Evolutionary conservation across 2,888 invertebrate species (phyloP).

Genomic region (Andrena flavipes): DNA sequence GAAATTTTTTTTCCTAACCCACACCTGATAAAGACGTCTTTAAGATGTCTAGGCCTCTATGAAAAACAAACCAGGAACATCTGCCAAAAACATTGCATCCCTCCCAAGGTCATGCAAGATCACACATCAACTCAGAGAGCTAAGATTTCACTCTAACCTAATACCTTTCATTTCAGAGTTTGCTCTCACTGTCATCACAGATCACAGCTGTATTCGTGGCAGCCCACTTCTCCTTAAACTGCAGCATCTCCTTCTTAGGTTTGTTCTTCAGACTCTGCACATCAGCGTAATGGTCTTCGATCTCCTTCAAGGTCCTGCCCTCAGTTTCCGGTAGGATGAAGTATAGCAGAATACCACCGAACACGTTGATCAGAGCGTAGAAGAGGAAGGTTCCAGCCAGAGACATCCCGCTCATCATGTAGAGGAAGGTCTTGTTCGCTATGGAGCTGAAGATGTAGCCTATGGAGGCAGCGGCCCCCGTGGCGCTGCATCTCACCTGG

Average conservation of each 20-base stretch:
- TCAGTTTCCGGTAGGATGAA: slow-evolving; percentile 93
- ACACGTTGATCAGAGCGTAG: slow-evolving; percentile 88
- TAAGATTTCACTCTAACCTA: not conserved
- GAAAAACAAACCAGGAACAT: not conserved
- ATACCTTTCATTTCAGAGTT: slow-evolving; percentile 67
- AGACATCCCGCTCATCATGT: slow-evolving; percentile 88
- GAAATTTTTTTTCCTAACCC: no score
- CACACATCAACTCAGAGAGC: not conserved
- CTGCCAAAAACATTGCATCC: not conserved
- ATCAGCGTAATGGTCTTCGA: slow-evolving; percentile 90
- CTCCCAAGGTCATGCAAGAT: not conserved
- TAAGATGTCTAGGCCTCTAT: not conserved
- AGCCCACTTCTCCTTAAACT: slow-evolving; percentile 81
- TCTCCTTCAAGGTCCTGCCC: slow-evolving; percentile 90
- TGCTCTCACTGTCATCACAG: slow-evolving; percentile 79
- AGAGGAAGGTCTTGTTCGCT: slow-evolving; percentile 90
- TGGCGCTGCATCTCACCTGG: slow-evolving; percentile 89
- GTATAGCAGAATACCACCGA: slow-evolving; percentile 89
- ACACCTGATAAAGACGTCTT: no score
- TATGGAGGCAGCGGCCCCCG: slow-evolving; percentile 90
- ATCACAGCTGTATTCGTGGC: slow-evolving; percentile 80
- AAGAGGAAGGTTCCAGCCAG: slow-evolving; percentile 91
- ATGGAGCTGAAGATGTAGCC: slow-evolving; percentile 92
- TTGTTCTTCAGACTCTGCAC: slow-evolving; percentile 84
- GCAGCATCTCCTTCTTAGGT: slow-evolving; percentile 74